These are phyloP conservation scores for Microchirus variegatus DNA, from an alignment of 2,797 vertebrate species.

Conservation along the genomic window DNA sequence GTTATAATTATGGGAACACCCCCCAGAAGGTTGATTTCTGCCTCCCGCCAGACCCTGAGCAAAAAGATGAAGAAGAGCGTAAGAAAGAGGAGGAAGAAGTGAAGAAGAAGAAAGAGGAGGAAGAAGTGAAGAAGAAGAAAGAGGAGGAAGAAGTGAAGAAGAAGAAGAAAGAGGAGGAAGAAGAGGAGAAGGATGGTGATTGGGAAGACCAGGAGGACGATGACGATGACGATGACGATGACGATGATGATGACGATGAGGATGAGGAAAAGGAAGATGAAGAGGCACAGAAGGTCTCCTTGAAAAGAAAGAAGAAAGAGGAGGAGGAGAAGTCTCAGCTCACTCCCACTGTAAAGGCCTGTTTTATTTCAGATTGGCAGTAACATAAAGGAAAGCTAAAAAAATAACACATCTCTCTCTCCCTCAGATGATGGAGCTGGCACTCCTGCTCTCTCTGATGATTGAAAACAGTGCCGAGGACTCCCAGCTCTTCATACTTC, in stretches of 20 bases:
- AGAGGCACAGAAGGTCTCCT: not conserved
- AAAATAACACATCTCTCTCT: not conserved
- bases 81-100: rapidly evolving
- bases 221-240: too few species aligned
- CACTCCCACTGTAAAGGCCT: slow-evolving; percentile 52
- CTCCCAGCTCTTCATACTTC: slow-evolving; percentile 31
- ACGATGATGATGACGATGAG: rapidly evolving
- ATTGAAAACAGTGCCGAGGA: slow-evolving; percentile 77
- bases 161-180: not conserved
- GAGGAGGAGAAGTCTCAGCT: slow-evolving; percentile 15
- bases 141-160: rapidly evolving
- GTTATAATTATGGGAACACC: rapidly evolving
- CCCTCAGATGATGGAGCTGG: slow-evolving; percentile 61
- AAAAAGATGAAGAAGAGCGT: not conserved
- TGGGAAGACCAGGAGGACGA: too few species aligned
- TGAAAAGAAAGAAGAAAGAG: rapidly evolving
- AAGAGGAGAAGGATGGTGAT: not conserved
- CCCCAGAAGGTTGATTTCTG: slow-evolving; percentile 64
- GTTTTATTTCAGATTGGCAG: not conserved
- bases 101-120: too few species aligned
- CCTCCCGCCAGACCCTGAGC: slow-evolving; percentile 49
- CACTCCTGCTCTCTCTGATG: slow-evolving; percentile 77
- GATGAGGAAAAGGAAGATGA: not conserved
- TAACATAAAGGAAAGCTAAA: not conserved
- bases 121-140: not conserved